phyloP scores from a whole-genome alignment of 2,113 vertebrate genomes.

The Misgurnus anguillicaudatus region DNA sequence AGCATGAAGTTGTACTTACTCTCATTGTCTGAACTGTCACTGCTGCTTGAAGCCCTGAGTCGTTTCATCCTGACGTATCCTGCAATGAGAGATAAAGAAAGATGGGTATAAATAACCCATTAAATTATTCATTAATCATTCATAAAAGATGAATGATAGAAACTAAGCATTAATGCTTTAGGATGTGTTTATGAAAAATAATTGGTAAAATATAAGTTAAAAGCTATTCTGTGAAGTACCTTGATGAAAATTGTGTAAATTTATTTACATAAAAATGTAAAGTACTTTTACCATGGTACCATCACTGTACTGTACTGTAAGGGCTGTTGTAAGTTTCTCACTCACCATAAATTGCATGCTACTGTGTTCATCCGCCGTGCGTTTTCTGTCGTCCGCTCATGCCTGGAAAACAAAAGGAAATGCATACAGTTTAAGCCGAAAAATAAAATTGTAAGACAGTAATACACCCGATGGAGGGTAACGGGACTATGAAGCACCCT shows the following conservation, averaged over 20 bases:
- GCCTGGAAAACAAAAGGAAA: constrained; percentile 54
- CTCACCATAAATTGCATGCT: constrained; percentile 74
- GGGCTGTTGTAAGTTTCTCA: neutral
- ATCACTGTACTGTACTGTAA: too few relatives aligned
- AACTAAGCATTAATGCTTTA: too few relatives aligned
- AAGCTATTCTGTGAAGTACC: too few relatives aligned
- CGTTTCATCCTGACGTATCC: constrained; percentile 98
- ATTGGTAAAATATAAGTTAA: too few relatives aligned
- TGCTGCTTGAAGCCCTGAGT: constrained; percentile 90
- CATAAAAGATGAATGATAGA: too few relatives aligned
- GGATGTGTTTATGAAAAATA: too few relatives aligned
- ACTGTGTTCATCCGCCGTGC: constrained; percentile 57
- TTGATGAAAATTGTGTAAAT: too few relatives aligned
- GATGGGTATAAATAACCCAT: neutral
- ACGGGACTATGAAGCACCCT: neutral
- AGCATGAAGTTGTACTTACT: constrained; percentile 79
- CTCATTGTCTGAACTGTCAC: constrained; percentile 98
- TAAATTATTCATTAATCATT: too few relatives aligned
- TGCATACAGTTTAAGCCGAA: neutral
- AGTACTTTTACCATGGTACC: too few relatives aligned
- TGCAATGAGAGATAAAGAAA: constrained; percentile 52
- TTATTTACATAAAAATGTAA: too few relatives aligned
- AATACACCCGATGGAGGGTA: neutral
- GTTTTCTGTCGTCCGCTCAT: constrained; percentile 47
- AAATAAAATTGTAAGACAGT: neutral